Percentiles rank a stretch among this genome's conserved stretches.
These are phyloP conservation scores for Dryas iulia DNA, from an alignment of 1,140 invertebrate species.

Conservation along the genomic window DNA sequence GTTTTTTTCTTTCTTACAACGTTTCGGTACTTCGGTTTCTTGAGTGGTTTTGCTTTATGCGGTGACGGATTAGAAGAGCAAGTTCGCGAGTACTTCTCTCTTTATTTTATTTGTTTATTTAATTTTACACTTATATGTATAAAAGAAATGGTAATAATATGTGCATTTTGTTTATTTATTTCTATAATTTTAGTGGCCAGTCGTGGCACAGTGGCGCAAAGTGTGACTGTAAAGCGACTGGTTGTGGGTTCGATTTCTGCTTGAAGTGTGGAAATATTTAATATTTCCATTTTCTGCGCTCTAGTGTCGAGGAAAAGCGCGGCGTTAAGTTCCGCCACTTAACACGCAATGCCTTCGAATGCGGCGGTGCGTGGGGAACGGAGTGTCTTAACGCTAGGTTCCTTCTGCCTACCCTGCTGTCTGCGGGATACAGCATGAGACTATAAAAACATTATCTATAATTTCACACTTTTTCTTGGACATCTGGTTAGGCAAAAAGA, in stretches of 20 bases:
- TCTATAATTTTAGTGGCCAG: neutral
- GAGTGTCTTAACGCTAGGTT: no score
- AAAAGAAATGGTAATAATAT: no score
- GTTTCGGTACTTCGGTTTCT: constrained; percentile 20
- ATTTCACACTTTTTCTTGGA: no score
- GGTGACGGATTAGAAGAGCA: neutral
- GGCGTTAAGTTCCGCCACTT: no score
- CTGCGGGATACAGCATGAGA: no score
- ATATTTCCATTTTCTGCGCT: neutral
- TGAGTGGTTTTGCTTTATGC: constrained; percentile 31
- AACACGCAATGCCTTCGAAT: no score
- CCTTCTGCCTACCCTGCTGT: no score
- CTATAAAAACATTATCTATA: no score
- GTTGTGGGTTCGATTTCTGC: neutral
- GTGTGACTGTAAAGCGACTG: neutral
- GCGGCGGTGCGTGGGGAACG: no score
- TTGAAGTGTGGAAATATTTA: neutral
- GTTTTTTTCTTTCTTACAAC: constrained; percentile 35
- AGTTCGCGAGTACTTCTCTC: neutral
- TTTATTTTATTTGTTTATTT: neutral
- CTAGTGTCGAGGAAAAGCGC: no score
- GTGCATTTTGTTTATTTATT: no score
- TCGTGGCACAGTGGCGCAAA: neutral
- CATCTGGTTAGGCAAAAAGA: no score
- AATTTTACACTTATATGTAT: neutral